phyloP scores from a whole-genome alignment of 2,888 invertebrate species.

The Drosophila tripunctata region DNA sequence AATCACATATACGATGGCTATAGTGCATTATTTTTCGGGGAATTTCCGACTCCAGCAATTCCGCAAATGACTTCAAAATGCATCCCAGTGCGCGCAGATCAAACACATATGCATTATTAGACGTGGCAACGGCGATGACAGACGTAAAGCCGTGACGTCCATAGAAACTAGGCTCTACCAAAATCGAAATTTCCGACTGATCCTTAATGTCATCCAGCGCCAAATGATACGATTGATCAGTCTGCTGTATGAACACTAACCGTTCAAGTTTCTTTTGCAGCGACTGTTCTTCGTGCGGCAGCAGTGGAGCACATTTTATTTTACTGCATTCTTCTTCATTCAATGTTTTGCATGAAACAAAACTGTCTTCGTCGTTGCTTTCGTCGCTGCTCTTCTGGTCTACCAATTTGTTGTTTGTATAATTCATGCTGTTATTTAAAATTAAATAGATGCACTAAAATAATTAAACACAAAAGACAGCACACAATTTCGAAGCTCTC shows the following conservation, averaged over 20 bases:
- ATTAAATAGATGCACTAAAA: background rate
- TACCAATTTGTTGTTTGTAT: background rate
- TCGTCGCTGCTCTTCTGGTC: constrained; percentile 9
- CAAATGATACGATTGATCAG: constrained; percentile 42
- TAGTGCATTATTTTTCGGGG: constrained; percentile 61
- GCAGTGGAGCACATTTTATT: constrained; percentile 16
- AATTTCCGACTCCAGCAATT: constrained; percentile 32
- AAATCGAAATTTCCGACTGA: constrained; percentile 48
- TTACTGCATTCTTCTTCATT: background rate
- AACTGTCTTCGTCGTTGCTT: constrained; percentile 25
- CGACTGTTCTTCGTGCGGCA: constrained; percentile 19
- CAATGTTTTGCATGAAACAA: constrained; percentile 32
- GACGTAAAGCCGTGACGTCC: constrained; percentile 49
- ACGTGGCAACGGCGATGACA: constrained; percentile 52
- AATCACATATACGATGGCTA: constrained; percentile 58
- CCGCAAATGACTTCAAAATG: constrained; percentile 33
- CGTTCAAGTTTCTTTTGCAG: constrained; percentile 37
- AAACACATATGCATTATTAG: constrained; percentile 49
- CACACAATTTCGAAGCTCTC: too few relatives aligned
- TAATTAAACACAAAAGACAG: background rate
- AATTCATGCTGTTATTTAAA: background rate
- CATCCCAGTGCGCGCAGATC: constrained; percentile 52
- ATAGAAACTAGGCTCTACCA: constrained; percentile 62
- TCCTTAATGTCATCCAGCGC: constrained; percentile 55
- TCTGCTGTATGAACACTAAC: constrained; percentile 46